phyloP scores from a whole-genome alignment of 2,888 invertebrate genomes.

The Andricus quercusramuli region DNA sequence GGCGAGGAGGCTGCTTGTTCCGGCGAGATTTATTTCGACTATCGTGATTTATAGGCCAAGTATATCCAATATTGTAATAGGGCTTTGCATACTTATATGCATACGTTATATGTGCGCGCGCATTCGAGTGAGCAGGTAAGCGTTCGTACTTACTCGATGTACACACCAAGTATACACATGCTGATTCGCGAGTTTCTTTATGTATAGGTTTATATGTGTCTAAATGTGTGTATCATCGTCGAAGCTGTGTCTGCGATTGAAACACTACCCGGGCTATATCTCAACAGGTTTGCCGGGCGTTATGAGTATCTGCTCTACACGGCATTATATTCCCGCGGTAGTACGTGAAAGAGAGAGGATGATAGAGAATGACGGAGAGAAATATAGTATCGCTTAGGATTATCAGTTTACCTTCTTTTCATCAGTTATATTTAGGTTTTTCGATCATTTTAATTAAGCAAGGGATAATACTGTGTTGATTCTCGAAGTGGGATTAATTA shows the following conservation, averaged over 20 bases:
- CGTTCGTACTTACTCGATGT: slow-evolving; percentile 34
- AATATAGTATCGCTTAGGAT: not conserved
- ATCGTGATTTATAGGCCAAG: slow-evolving; percentile 75
- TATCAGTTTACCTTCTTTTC: slow-evolving; percentile 1
- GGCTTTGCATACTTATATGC: slow-evolving; percentile 67
- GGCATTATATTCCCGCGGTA: slow-evolving; percentile 69
- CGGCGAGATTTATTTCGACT: slow-evolving; percentile 76
- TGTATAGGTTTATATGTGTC: slow-evolving; percentile 8
- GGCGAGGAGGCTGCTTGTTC: slow-evolving; percentile 72
- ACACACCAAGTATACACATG: slow-evolving; percentile 24
- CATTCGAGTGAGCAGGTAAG: slow-evolving; percentile 35
- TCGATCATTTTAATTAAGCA: not conserved
- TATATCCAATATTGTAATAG: slow-evolving; percentile 77
- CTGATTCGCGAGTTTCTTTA: slow-evolving; percentile 13
- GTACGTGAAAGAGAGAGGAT: slow-evolving; percentile 43
- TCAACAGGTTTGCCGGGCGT: slow-evolving; percentile 75
- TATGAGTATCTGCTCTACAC: slow-evolving; percentile 75
- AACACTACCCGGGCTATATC: slow-evolving; percentile 77
- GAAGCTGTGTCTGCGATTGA: slow-evolving; percentile 72
- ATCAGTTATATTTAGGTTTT: not conserved
- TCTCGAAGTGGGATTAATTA: not conserved
- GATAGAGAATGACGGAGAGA: not conserved
- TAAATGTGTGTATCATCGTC: slow-evolving; percentile 69
- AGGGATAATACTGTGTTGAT: not conserved
- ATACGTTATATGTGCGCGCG: slow-evolving; percentile 56